phyloP scores from a whole-genome alignment of 2,888 invertebrate genomes.

The Galerucella nymphaeae region DNA sequence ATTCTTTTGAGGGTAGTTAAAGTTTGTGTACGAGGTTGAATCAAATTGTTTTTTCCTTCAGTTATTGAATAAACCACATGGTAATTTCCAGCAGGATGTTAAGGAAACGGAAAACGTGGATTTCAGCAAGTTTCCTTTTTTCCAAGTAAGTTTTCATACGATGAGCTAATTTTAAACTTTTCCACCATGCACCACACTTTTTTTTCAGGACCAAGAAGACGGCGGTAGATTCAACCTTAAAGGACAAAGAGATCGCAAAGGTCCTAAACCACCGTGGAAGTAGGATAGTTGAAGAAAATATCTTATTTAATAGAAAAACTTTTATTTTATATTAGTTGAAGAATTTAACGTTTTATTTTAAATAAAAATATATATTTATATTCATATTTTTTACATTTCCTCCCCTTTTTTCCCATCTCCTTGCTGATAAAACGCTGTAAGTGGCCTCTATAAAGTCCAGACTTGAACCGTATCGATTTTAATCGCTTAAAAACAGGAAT shows the following conservation, averaged over 20 bases:
- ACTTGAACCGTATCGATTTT: too few species aligned
- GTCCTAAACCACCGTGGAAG: slow-evolving; percentile 55
- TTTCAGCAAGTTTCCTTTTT: background rate
- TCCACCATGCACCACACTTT: background rate
- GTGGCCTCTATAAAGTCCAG: too few species aligned
- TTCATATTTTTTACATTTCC: too few species aligned
- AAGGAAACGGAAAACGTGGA: slow-evolving; percentile 15
- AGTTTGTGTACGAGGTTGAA: slow-evolving; percentile 13
- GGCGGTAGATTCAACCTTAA: slow-evolving; percentile 22
- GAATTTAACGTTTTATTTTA: background rate
- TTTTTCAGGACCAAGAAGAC: slow-evolving; percentile 40
- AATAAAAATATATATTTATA: too few species aligned
- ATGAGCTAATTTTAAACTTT: background rate
- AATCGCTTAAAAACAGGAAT: background rate
- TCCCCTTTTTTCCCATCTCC: too few species aligned
- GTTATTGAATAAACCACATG: slow-evolving; percentile 56
- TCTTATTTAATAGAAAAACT: background rate
- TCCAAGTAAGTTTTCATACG: slow-evolving; percentile 1
- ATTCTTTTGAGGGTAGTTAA: too few species aligned
- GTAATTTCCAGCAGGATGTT: slow-evolving; percentile 48
- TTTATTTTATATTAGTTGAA: slow-evolving; percentile 13
- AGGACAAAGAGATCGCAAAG: slow-evolving; percentile 42
- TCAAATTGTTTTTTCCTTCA: slow-evolving; percentile 45
- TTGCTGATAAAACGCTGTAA: too few species aligned
- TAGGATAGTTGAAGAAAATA: slow-evolving; percentile 30